Percentiles rank a stretch among this genome's conserved stretches.
Conservation (phyloP, 2,888 invertebrate species). For the Diloba caeruleocephala region DNA sequence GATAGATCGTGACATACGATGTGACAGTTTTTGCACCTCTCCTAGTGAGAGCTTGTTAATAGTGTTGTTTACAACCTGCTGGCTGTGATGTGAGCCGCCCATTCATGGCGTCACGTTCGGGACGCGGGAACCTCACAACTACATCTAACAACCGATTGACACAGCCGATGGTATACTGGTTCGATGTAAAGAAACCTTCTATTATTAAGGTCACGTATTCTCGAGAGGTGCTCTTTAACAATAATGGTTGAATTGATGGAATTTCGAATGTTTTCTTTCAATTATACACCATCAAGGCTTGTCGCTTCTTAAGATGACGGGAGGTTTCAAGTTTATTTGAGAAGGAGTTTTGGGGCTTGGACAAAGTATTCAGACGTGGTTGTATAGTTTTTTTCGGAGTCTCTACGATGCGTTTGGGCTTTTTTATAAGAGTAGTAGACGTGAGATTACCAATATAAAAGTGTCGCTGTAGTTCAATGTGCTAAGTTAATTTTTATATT, state of each 20-base stretch:
- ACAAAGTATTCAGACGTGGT: slow-evolving; percentile 21
- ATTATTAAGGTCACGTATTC: slow-evolving; percentile 84
- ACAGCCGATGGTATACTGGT: slow-evolving; percentile 65
- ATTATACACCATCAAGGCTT: slow-evolving; percentile 71
- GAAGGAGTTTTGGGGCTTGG: slow-evolving; percentile 39
- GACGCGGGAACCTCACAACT: slow-evolving; percentile 68
- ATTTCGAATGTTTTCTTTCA: slow-evolving; percentile 80
- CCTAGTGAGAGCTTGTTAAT: slow-evolving; percentile 77
- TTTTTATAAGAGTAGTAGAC: slow-evolving; percentile 8
- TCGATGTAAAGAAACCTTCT: slow-evolving; percentile 65
- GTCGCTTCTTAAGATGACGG: slow-evolving; percentile 58
- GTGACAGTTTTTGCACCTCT: slow-evolving; percentile 77
- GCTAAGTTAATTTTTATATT: too few relatives aligned
- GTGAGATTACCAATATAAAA: slow-evolving; percentile 3
- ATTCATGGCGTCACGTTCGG: slow-evolving; percentile 83
- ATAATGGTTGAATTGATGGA: slow-evolving; percentile 70
- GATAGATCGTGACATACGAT: slow-evolving; percentile 62
- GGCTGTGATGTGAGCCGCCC: slow-evolving; percentile 71
- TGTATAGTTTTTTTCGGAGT: slow-evolving; percentile 22
- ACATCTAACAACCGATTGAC: slow-evolving; percentile 76
- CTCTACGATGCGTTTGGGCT: slow-evolving; percentile 1
- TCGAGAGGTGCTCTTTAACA: slow-evolving; percentile 80
- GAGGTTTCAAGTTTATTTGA: slow-evolving; percentile 56
- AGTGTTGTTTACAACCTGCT: slow-evolving; percentile 86
- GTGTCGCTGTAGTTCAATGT: too few relatives aligned